Percentiles rank a stretch among this genome's conserved stretches.
These are phyloP conservation scores for Bruchidius siliquastri DNA, from an alignment of 2,888 invertebrate species.

Conservation along the genomic window DNA sequence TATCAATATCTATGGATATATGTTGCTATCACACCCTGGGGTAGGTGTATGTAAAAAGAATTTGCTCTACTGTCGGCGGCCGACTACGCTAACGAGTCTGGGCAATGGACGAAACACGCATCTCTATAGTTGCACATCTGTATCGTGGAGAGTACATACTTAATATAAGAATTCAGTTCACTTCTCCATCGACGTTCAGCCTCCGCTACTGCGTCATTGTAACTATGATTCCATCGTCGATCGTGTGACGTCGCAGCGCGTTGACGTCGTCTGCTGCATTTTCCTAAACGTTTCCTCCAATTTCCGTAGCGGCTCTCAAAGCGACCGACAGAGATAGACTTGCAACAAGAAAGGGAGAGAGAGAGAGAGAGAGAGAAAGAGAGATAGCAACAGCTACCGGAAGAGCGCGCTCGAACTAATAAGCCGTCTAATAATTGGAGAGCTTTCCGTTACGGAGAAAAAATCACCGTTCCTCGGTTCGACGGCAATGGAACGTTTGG, in stretches of 20 bases:
- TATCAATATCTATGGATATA: too few relatives aligned
- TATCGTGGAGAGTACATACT: too few relatives aligned
- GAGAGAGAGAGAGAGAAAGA: neutral
- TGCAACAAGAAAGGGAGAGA: too few relatives aligned
- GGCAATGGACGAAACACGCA: too few relatives aligned
- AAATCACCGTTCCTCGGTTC: slow-evolving; percentile 3
- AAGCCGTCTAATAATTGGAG: slow-evolving; percentile 10
- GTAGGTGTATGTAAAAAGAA: too few relatives aligned
- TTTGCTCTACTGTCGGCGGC: too few relatives aligned
- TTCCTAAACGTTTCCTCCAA: neutral
- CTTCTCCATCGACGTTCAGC: too few relatives aligned
- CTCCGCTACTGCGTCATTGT: neutral
- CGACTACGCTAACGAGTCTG: too few relatives aligned
- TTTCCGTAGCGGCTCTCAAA: neutral
- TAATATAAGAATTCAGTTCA: too few relatives aligned
- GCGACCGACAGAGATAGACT: neutral
- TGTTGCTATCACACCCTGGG: too few relatives aligned
- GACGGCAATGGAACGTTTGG: neutral
- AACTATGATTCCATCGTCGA: neutral
- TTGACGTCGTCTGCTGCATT: neutral
- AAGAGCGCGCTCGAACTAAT: slow-evolving; percentile 7
- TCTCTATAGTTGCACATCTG: too few relatives aligned
- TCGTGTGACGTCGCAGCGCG: neutral
- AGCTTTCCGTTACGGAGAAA: slow-evolving; percentile 7
- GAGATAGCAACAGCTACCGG: neutral